These are phyloP conservation scores for Pseudomyrmex pallidus DNA, from an alignment of 1,140 invertebrate species.

Conservation along the genomic window DNA sequence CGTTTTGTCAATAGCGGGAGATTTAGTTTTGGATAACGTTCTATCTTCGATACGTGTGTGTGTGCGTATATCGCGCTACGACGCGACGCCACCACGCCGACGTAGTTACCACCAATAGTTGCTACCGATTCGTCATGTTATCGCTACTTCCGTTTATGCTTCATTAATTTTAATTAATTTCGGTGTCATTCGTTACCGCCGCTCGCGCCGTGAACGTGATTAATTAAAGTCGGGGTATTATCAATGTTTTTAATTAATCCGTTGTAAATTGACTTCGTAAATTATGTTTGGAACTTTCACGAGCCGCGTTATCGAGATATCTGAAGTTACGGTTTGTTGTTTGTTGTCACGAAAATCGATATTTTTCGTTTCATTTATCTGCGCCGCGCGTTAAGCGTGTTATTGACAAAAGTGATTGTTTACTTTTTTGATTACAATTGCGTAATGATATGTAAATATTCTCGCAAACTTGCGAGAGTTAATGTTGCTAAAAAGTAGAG, in stretches of 20 bases:
- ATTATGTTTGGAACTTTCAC: slow-evolving; percentile 52
- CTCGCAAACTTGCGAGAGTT: background rate
- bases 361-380: slow-evolving; percentile 36
- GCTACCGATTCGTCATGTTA: slow-evolving; percentile 72
- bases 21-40: slow-evolving; percentile 63
- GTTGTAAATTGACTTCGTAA: slow-evolving; percentile 69
- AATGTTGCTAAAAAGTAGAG: background rate
- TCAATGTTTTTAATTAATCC: slow-evolving; percentile 72
- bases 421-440: background rate
- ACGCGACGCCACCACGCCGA: slow-evolving; percentile 5
- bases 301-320: slow-evolving; percentile 31
- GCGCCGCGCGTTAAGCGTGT: slow-evolving; percentile 34
- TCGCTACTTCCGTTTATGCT: slow-evolving; percentile 74
- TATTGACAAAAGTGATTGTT: slow-evolving; percentile 21
- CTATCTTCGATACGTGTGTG: background rate
- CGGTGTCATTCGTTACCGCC: slow-evolving; percentile 64
- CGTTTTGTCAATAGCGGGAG: slow-evolving; percentile 72
- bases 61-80: background rate
- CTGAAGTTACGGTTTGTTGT: slow-evolving; percentile 36
- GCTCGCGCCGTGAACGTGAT: slow-evolving; percentile 57
- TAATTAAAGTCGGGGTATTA: slow-evolving; percentile 67
- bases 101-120: slow-evolving; percentile 43
- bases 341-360: slow-evolving; percentile 33
- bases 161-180: slow-evolving; percentile 76
- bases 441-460: background rate